These are phyloP conservation scores for Nannobrachium achirus DNA, from an alignment of 2,113 vertebrate genomes.

Conservation along the genomic window DNA sequence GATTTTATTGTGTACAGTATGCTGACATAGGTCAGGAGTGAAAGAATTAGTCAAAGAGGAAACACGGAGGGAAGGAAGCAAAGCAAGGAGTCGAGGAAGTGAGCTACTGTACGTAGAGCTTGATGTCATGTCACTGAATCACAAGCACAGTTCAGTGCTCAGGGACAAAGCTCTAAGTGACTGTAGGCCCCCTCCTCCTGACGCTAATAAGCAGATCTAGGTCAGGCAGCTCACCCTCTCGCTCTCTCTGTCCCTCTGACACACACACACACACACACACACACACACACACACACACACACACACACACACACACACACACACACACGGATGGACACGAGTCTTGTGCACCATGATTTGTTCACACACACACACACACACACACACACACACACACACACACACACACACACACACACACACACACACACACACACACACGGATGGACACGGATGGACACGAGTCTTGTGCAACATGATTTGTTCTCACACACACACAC, in stretches of 20 bases:
- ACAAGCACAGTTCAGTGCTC: constrained; percentile 76
- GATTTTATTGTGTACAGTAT: no score
- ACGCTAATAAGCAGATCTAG: constrained; percentile 79
- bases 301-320: constrained; percentile 13
- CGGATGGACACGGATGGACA: neutral
- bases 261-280: constrained; percentile 33
- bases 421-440: constrained; percentile 24
- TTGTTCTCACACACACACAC: constrained; percentile 17
- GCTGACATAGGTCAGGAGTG: constrained; percentile 19
- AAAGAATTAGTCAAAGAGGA: neutral
- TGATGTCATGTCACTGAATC: constrained; percentile 70
- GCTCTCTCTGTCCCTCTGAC: neutral
- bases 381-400: constrained; percentile 27
- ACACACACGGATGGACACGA: neutral
- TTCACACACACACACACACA: no score
- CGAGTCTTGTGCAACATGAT: neutral
- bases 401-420: constrained; percentile 40
- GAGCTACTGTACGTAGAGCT: constrained; percentile 59
- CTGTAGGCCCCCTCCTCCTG: constrained; percentile 61
- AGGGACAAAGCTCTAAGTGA: constrained; percentile 77
- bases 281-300: constrained; percentile 8
- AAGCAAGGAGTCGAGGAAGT: constrained; percentile 16
- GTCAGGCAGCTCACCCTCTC: constrained; percentile 65
- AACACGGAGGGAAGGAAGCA: neutral
- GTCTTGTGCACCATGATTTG: neutral